These are phyloP conservation scores for Nycteola revayana DNA, from an alignment of 2,888 invertebrate species.

Conservation along the genomic window DNA sequence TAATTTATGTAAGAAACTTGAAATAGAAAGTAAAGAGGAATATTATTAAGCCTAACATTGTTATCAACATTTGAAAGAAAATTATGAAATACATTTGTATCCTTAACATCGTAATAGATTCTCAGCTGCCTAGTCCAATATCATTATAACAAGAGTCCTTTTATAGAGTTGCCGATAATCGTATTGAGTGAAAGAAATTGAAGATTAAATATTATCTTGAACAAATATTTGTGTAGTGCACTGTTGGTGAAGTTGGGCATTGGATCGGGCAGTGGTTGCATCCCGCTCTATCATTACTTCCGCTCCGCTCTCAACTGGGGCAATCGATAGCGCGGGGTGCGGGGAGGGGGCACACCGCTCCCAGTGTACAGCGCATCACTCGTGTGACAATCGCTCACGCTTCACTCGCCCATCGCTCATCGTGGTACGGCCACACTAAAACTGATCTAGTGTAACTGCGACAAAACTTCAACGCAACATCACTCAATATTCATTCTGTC, in stretches of 20 bases:
- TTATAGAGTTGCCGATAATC: conserved; percentile 39
- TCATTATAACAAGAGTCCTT: conserved; percentile 7
- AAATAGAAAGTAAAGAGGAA: no score
- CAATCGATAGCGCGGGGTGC: conserved; percentile 81
- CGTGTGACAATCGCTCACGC: conserved; percentile 75
- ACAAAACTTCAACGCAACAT: no score
- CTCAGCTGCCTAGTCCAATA: no score
- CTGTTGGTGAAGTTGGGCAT: conserved; percentile 67
- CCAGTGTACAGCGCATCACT: conserved; percentile 67
- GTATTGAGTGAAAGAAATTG: conserved; percentile 52
- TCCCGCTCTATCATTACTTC: conserved; percentile 80
- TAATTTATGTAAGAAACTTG: conserved; percentile 51
- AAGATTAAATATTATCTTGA: conserved; percentile 70
- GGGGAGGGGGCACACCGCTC: conserved; percentile 43
- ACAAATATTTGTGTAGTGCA: conserved; percentile 75
- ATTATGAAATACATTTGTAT: no score
- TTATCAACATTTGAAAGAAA: no score
- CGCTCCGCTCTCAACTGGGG: conserved; percentile 84
- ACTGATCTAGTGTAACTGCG: conserved; percentile 18
- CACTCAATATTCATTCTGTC: background rate
- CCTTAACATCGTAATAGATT: no score
- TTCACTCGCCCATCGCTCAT: conserved; percentile 45
- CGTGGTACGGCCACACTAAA: conserved; percentile 24
- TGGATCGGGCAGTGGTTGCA: conserved; percentile 77
- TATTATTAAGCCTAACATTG: no score